A percentile compares a stretch with the other conserved stretches of the same genome.
These are phyloP conservation scores for Myripristis jacobus DNA, from an alignment of 2,797 vertebrate species.

Conservation along the genomic window DNA sequence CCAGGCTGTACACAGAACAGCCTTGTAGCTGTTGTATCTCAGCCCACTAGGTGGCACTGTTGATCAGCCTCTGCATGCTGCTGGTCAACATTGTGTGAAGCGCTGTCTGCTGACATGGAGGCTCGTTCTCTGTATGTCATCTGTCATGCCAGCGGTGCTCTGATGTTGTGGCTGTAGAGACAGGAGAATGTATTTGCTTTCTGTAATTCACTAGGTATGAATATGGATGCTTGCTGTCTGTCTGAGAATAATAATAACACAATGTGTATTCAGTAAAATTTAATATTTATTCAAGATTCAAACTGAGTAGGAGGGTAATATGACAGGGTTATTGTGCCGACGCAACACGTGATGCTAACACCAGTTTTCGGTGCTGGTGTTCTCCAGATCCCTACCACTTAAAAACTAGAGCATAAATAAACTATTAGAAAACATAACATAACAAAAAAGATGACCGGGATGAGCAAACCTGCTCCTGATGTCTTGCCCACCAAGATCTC, in stretches of 20 bases:
- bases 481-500: too few species aligned
- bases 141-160: conserved; percentile 19
- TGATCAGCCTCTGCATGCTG: conserved; percentile 8
- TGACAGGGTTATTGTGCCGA: conserved; percentile 31
- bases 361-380: too few species aligned
- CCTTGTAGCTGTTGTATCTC: not conserved
- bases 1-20: not conserved
- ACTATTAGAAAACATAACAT: too few species aligned
- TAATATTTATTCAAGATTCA: conserved; percentile 35
- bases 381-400: too few species aligned
- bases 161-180: not conserved
- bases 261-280: conserved; percentile 24
- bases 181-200: not conserved
- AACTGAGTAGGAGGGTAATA: conserved; percentile 21
- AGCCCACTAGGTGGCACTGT: conserved; percentile 58
- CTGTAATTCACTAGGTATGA: conserved; percentile 9
- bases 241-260: conserved; percentile 15
- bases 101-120: not conserved
- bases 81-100: not conserved
- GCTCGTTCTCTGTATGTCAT: not conserved
- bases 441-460: too few species aligned
- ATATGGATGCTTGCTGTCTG: conserved; percentile 22
- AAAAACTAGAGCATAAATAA: too few species aligned
- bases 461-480: too few species aligned
- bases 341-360: not conserved